Conservation (phyloP, 2,113 vertebrate genomes). For the Pteronura brasiliensis region DNA sequence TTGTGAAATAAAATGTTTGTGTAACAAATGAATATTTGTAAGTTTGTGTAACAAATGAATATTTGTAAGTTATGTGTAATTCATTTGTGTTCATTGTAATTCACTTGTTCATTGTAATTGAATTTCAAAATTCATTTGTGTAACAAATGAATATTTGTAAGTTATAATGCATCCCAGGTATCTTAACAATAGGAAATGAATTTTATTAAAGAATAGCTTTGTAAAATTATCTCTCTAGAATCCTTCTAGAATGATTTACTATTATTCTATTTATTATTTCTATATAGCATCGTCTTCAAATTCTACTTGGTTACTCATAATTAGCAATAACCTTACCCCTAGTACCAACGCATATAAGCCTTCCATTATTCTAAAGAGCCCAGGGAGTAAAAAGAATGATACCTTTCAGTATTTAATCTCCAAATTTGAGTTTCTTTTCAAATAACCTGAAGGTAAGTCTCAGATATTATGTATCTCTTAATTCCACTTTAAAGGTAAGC, state of each 20-base stretch:
- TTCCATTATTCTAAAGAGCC: conserved; percentile 48
- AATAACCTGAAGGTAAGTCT: conserved; percentile 56
- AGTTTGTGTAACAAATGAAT: not conserved
- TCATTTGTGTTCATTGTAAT: no score
- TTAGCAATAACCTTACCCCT: not conserved
- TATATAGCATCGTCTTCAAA: not conserved
- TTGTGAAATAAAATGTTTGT: not conserved
- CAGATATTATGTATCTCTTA: conserved; percentile 47
- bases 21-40: not conserved
- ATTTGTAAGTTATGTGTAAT: not conserved
- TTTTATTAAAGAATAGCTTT: not conserved
- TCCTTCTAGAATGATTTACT: not conserved
- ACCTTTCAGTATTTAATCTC: conserved; percentile 69
- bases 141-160: not conserved
- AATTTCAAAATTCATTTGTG: not conserved
- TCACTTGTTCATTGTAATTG: no score
- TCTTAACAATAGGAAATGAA: conserved; percentile 27
- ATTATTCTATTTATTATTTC: not conserved
- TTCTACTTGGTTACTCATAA: conserved; percentile 1
- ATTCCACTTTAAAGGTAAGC: conserved; percentile 46
- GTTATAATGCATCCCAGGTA: not conserved
- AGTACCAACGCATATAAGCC: not conserved
- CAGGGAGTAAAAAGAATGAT: conserved; percentile 48
- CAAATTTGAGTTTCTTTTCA: conserved; percentile 65
- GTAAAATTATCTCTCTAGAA: not conserved